Percentiles rank a stretch among this genome's conserved stretches.
phyloP scores from a whole-genome alignment of 64 coral and sea anemone species.

The Stichodactyla mertensii region DNA sequence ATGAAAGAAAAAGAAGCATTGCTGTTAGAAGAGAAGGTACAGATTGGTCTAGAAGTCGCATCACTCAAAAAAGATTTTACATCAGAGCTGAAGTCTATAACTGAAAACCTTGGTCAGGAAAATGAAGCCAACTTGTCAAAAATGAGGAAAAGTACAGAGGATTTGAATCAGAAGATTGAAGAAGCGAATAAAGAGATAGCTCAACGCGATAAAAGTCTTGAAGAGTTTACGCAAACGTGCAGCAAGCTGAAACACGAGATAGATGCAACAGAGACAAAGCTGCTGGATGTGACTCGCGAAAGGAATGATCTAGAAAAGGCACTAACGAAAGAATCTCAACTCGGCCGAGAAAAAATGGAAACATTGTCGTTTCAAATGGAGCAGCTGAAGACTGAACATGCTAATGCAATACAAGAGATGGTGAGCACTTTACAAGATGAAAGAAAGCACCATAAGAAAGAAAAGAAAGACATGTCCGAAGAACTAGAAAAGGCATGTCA shows the following conservation, averaged over 20 bases:
- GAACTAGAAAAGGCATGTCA: slow-evolving; percentile 19
- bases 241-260: not conserved
- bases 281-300: slow-evolving; percentile 19
- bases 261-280: not conserved
- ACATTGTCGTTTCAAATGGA: not conserved
- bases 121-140: not conserved
- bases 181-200: slow-evolving; percentile 14
- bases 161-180: slow-evolving; percentile 3
- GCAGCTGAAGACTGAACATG: slow-evolving; percentile 18
- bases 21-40: slow-evolving; percentile 1
- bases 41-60: not conserved
- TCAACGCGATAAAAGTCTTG: not conserved
- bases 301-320: slow-evolving; percentile 3
- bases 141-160: not conserved
- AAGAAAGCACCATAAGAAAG: slow-evolving; percentile 17
- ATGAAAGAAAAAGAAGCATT: not conserved
- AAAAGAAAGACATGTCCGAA: not conserved
- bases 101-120: not conserved
- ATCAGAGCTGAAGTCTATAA: not conserved
- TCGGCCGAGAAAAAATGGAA: not conserved
- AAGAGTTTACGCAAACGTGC: slow-evolving; percentile 8
- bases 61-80: not conserved
- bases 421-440: not conserved
- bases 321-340: not conserved
- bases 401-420: slow-evolving; percentile 19